Percentiles rank a stretch among this genome's conserved stretches.
These are phyloP conservation scores for Bombus waltoni DNA, from an alignment of 1,140 invertebrate genomes.

Conservation along the genomic window DNA sequence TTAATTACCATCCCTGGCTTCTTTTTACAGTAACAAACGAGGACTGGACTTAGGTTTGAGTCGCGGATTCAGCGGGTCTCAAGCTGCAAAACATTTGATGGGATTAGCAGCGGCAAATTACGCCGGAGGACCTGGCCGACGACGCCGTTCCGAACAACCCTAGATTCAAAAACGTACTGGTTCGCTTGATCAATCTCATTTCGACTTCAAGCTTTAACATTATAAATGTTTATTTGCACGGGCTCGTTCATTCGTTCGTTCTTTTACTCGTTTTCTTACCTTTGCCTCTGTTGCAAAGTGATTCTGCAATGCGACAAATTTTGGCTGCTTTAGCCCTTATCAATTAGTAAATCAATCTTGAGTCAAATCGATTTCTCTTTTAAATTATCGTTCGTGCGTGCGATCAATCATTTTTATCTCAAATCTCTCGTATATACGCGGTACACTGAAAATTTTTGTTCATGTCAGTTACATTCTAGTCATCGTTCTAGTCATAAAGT, in stretches of 20 bases:
- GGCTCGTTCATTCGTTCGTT: background rate
- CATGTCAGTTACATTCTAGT: background rate
- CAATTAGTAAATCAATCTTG: background rate
- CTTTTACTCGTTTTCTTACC: background rate
- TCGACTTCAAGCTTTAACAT: conserved; percentile 34
- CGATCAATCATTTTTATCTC: background rate
- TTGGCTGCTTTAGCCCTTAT: too few species aligned
- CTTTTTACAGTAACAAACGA: conserved; percentile 87
- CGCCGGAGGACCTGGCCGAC: conserved; percentile 93
- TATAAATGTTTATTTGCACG: background rate
- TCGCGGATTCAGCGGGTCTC: conserved; percentile 93
- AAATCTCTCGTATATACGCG: too few species aligned
- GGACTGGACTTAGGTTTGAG: conserved; percentile 91
- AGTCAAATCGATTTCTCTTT: background rate
- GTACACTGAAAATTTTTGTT: background rate
- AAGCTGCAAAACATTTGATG: conserved; percentile 95
- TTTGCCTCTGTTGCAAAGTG: background rate
- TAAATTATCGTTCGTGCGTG: background rate
- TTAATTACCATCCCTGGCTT: background rate
- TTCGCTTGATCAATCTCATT: conserved; percentile 17
- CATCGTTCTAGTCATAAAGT: background rate
- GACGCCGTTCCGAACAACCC: conserved; percentile 86
- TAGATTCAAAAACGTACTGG: conserved; percentile 50
- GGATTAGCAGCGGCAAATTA: conserved; percentile 93
- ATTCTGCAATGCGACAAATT: background rate